Base-by-base conservation (phyloP, 2,797 vertebrate genomes). In the Rhyacichthys aspro region DNA sequence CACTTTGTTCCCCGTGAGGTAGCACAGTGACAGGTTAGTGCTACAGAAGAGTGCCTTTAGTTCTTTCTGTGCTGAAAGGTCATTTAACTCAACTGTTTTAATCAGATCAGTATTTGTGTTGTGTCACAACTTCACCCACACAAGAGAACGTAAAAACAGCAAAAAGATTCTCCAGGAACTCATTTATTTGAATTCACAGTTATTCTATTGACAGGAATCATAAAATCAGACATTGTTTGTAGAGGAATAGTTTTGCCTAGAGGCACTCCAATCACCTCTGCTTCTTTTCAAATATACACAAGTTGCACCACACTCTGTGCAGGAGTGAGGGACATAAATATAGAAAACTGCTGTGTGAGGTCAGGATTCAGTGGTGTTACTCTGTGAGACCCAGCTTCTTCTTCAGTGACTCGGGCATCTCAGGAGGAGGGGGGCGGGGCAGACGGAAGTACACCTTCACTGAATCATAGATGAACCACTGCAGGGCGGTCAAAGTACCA, bases 401-500 rank as follows among this genome's bases (percentile, higher is more conserved):
- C 91, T 98, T 98, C 89, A 98, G 87, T 67, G 95, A 97, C 85
- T 96, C 95, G 3, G 95, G 95, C 95, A 98, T 98, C 90, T 97
- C 95, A 0, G 95, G 95, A 60, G 95, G 95, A 91, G 95, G 95
- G 36, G 96, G 96, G 39, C 96, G 95, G 74, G 96, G 95, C 82
- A 98, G 93, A 72, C 94, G 95, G 91, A 97, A 98, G 91, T 96
- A 98, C 57, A 98, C 95, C 92, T 98, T 98, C 71, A 97, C 95
- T 0, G 95, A 97, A 83, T 98, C 96, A 2, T 96, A 98, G 91
- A 97, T 98, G 91, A 98, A 98, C 96, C 96, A 97, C 90, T 98
- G 95, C 61, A 98, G 91, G 38, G 96, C 96, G 17, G 96, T 98
- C 84, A 98, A 88, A 8, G 96, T 98, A 78, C 96, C 96, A 9